phyloP scores from a whole-genome alignment of 2,888 invertebrate species.

The Pachymerium ferrugineum region DNA sequence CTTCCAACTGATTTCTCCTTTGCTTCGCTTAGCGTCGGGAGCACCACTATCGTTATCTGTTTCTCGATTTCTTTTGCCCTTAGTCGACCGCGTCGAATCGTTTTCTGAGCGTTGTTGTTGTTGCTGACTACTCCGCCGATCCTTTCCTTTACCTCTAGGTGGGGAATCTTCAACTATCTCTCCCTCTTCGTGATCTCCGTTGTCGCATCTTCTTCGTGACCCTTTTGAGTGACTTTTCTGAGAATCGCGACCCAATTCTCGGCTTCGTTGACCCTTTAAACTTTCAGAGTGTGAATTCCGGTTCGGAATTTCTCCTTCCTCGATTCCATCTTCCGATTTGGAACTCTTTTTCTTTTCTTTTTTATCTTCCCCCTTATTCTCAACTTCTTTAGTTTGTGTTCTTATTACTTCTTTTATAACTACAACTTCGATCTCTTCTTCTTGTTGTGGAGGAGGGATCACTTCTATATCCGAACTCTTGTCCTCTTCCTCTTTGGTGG shows the following conservation, averaged over 20 bases:
- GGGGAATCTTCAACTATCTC: slow-evolving; percentile 54
- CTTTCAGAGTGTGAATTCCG: background rate
- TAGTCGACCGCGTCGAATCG: background rate
- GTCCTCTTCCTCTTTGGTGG: slow-evolving; percentile 30
- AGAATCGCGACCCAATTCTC: background rate
- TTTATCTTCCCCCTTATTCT: background rate
- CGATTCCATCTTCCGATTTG: slow-evolving; percentile 9
- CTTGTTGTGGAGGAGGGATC: background rate
- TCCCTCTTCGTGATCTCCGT: slow-evolving; percentile 53
- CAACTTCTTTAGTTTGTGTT: background rate
- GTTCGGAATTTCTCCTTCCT: slow-evolving; percentile 36
- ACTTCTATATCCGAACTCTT: background rate
- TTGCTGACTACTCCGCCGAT: background rate
- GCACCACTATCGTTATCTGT: background rate
- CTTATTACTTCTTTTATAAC: background rate
- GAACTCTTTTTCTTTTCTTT: no score
- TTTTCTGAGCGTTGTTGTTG: background rate
- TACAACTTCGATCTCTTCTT: background rate
- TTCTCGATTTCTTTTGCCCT: background rate
- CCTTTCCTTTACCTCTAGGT: background rate
- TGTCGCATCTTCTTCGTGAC: background rate
- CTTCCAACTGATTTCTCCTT: slow-evolving; percentile 58
- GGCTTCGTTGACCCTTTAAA: background rate
- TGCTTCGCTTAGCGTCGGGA: background rate
- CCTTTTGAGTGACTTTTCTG: background rate